A percentile compares a stretch with the other conserved stretches of the same genome.
Conservation (phyloP, 2,888 invertebrate species). For the Agelastica alni region DNA sequence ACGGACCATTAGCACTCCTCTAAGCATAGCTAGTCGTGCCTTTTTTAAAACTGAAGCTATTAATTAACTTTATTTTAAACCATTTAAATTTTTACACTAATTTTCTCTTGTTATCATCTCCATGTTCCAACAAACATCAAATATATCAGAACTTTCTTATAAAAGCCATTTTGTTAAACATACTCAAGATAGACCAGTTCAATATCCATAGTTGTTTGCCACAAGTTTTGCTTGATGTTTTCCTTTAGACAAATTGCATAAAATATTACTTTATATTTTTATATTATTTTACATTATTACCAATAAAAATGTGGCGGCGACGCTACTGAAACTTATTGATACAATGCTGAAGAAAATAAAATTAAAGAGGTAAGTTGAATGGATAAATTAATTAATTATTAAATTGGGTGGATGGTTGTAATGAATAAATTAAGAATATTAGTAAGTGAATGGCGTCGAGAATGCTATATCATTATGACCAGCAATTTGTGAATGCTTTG, state of each 20-base stretch:
- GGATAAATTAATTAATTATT: constrained; percentile 16
- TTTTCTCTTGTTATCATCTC: no score
- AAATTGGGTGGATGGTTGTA: constrained; percentile 15
- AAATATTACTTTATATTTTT: background rate
- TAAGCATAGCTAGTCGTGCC: no score
- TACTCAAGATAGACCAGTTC: no score
- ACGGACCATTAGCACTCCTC: no score
- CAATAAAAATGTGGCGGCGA: background rate
- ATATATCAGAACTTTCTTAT: no score
- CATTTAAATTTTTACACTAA: no score
- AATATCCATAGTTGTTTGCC: no score
- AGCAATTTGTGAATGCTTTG: background rate
- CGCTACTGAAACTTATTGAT: background rate
- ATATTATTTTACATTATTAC: no score
- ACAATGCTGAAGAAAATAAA: background rate
- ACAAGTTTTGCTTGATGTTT: background rate
- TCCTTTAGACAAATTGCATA: background rate
- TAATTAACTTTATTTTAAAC: no score
- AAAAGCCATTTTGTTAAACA: no score
- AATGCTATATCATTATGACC: background rate
- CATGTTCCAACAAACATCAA: no score
- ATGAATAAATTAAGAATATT: constrained; percentile 14
- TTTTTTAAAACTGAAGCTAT: no score
- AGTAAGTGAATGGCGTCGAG: background rate
- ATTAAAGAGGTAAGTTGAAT: constrained; percentile 3